These are phyloP conservation scores for Hemiprocne comata DNA, from an alignment of 2,113 vertebrate genomes.

Conservation along the genomic window DNA sequence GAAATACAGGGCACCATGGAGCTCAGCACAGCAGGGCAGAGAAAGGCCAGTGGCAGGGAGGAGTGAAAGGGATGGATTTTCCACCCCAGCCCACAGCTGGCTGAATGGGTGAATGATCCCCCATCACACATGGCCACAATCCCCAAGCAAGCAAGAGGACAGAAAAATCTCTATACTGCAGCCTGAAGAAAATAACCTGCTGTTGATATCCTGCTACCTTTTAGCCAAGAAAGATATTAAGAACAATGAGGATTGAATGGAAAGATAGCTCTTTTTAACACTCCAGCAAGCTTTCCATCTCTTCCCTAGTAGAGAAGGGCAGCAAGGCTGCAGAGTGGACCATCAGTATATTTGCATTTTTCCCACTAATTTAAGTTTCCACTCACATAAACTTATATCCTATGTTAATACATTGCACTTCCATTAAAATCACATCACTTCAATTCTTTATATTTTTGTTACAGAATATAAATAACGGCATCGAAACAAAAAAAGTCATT, in stretches of 20 bases:
- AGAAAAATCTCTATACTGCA: background rate
- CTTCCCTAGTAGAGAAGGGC: background rate
- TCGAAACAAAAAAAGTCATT: background rate
- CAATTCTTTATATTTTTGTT: conserved; percentile 11
- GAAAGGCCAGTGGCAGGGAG: background rate
- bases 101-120: background rate
- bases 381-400: background rate
- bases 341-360: background rate
- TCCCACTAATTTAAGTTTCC: background rate
- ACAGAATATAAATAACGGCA: background rate
- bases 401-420: background rate
- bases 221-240: background rate
- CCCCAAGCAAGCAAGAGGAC: accelerated
- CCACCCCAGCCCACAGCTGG: accelerated
- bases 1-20: background rate
- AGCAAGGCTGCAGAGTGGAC: background rate
- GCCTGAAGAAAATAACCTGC: background rate
- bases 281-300: background rate
- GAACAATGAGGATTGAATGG: background rate
- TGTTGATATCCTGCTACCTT: background rate
- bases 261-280: background rate
- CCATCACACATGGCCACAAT: accelerated
- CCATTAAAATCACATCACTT: background rate
- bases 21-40: background rate
- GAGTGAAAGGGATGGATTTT: background rate